Conservation (phyloP, 1,140 invertebrate species). For the Cryptotermes secundus region DNA sequence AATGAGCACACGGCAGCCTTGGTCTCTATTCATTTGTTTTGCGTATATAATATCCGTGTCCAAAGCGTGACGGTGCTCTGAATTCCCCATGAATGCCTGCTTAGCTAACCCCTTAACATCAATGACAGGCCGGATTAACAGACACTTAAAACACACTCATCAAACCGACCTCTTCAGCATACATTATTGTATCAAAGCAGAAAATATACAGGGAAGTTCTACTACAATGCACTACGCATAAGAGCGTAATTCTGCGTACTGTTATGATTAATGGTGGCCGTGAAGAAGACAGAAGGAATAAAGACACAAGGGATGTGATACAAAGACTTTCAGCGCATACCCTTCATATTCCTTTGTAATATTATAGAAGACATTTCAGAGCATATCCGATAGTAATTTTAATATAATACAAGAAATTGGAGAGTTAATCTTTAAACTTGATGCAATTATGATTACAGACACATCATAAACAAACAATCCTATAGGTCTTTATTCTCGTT, state of each 20-base stretch:
- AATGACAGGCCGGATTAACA: not conserved
- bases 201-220: not conserved
- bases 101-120: not conserved
- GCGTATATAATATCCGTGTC: not conserved
- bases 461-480: too few species aligned
- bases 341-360: too few species aligned
- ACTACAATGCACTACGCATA: not conserved
- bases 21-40: not conserved
- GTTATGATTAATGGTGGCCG: too few species aligned
- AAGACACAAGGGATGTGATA: too few species aligned
- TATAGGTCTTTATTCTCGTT: too few species aligned
- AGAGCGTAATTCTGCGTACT: not conserved
- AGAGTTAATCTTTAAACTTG: too few species aligned
- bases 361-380: too few species aligned
- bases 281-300: too few species aligned
- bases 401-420: too few species aligned
- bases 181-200: not conserved
- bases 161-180: not conserved
- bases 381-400: too few species aligned
- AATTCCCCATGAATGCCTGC: not conserved
- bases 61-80: not conserved
- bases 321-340: too few species aligned
- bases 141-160: not conserved
- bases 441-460: too few species aligned
- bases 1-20: not conserved